These are phyloP conservation scores for Geophilus truncorum DNA, from an alignment of 2,888 invertebrate species.

Conservation along the genomic window DNA sequence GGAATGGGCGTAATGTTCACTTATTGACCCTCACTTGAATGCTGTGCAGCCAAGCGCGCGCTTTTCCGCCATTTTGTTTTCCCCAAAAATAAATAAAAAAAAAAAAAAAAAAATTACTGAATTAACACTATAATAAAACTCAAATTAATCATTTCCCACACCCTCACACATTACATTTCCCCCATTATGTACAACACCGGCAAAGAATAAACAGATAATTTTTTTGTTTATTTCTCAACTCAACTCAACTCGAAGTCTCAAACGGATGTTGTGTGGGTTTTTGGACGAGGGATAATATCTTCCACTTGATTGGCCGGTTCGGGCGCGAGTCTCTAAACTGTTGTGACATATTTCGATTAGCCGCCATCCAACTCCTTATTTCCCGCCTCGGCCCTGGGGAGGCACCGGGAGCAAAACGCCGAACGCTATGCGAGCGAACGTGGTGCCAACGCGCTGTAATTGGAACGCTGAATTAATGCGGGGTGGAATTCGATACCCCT, in stretches of 20 bases:
- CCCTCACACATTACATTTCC: not conserved
- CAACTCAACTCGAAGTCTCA: too few species aligned
- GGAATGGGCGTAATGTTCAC: slow-evolving; percentile 19
- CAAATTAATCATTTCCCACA: not conserved
- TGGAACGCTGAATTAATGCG: slow-evolving; percentile 11
- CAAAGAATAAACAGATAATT: too few species aligned
- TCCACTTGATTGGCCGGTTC: not conserved
- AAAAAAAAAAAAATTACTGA: too few species aligned
- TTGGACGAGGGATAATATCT: not conserved
- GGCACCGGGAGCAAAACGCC: slow-evolving; percentile 8
- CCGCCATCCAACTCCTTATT: slow-evolving; percentile 22
- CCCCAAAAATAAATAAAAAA: not conserved
- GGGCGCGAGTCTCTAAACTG: slow-evolving; percentile 1
- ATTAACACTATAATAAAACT: not conserved
- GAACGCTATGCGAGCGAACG: slow-evolving; percentile 12
- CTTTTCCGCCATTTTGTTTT: slow-evolving; percentile 22
- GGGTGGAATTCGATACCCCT: slow-evolving; percentile 13
- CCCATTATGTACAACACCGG: too few species aligned
- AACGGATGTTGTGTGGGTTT: not conserved
- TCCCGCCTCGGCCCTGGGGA: slow-evolving; percentile 24
- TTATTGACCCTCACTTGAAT: not conserved
- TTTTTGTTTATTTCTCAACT: not conserved
- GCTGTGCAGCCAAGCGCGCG: slow-evolving; percentile 17
- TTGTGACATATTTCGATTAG: slow-evolving; percentile 27
- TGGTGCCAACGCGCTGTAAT: slow-evolving; percentile 14